phyloP scores from a whole-genome alignment of 2,113 vertebrate species.

The Phalacrocorax brasilianus region DNA sequence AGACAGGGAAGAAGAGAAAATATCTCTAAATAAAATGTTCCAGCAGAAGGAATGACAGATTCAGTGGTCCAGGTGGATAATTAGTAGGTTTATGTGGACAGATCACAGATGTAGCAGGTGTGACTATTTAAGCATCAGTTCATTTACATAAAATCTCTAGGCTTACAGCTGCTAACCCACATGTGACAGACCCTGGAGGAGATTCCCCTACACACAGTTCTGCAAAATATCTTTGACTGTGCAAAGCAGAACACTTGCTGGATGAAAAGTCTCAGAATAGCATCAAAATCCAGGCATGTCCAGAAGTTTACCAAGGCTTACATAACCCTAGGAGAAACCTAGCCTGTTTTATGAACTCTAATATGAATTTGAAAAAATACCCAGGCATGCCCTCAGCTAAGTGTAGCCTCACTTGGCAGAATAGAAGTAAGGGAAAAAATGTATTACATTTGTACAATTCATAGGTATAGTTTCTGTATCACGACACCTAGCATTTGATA shows the following conservation, averaged over 20 bases:
- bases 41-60: background rate
- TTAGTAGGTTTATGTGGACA: background rate
- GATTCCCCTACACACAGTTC: background rate
- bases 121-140: background rate
- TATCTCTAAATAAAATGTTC: background rate
- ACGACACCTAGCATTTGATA: background rate
- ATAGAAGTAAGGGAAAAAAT: background rate
- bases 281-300: background rate
- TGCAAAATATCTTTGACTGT: background rate
- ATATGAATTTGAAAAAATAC: background rate
- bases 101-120: background rate
- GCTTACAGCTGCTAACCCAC: background rate
- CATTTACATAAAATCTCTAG: background rate
- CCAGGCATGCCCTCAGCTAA: background rate
- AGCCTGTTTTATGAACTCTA: background rate
- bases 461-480: background rate
- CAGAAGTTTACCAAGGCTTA: background rate
- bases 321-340: background rate
- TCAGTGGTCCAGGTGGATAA: background rate
- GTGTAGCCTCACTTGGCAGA: background rate
- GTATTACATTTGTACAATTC: background rate
- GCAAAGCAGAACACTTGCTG: background rate
- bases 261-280: background rate
- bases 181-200: fast-evolving
- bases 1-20: background rate